Evolutionary conservation across 30 jellyfish, hydroid and myxozoan species (phyloP).

Genomic region (Pseudorhiza aurosa): DNA sequence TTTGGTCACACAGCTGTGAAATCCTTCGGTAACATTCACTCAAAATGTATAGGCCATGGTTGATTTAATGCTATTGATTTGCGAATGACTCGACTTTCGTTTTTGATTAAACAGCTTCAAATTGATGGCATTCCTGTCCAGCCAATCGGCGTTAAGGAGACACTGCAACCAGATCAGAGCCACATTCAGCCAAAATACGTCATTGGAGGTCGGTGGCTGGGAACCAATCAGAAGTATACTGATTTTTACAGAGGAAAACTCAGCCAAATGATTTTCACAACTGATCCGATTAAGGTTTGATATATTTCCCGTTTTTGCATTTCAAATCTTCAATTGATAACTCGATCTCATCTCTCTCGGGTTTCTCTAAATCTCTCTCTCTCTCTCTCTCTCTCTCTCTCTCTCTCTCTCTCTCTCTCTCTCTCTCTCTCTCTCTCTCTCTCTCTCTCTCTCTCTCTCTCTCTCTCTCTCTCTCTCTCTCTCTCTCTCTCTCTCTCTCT

Average conservation of each 20-base stretch:
- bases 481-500: too few relatives aligned
- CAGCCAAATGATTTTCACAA: conserved; percentile 76
- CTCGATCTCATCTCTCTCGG: too few relatives aligned
- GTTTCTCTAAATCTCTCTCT: too few relatives aligned
- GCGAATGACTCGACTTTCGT: background rate
- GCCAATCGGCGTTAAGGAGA: conserved; percentile 51
- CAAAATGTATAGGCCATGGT: background rate
- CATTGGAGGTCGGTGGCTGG: conserved; percentile 94
- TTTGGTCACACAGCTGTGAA: too few relatives aligned
- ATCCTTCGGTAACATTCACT: too few relatives aligned
- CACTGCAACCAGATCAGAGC: conserved; percentile 55
- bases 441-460: too few relatives aligned
- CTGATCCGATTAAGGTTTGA: conserved; percentile 26
- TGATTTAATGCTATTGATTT: background rate
- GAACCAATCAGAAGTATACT: conserved; percentile 74
- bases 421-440: too few relatives aligned
- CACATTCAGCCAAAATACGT: conserved; percentile 94
- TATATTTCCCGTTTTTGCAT: too few relatives aligned
- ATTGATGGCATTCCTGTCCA: conserved; percentile 64
- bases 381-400: too few relatives aligned
- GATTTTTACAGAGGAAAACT: conserved; percentile 77
- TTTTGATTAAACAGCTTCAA: conserved; percentile 55
- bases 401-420: too few relatives aligned
- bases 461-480: too few relatives aligned
- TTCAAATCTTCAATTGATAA: background rate